Percentiles rank a stretch among this genome's conserved stretches.
Conservation (phyloP, 2,797 vertebrate species). For the Ficedula albicollis region DNA sequence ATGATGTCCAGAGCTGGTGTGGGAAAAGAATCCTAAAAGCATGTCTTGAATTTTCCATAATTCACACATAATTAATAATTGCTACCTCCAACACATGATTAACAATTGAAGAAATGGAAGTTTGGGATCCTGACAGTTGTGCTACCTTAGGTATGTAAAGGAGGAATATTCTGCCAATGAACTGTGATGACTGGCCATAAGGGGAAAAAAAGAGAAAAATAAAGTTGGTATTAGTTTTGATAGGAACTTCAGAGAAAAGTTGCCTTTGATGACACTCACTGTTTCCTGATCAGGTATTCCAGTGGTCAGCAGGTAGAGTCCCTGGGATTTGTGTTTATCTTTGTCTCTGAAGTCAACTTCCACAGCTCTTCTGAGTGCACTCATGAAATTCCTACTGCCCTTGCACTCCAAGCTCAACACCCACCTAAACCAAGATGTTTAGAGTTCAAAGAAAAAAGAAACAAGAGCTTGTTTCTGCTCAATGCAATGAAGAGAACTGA, state of each 20-base stretch:
- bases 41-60: not conserved
- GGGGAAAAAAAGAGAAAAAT: not conserved
- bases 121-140: not conserved
- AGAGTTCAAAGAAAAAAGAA: not conserved
- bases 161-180: not conserved
- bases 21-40: not conserved
- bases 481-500: not conserved
- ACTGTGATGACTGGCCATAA: not conserved
- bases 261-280: slow-evolving; percentile 63
- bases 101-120: not conserved
- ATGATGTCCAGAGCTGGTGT: not conserved
- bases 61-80: not conserved
- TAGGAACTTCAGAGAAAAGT: not conserved
- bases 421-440: slow-evolving; percentile 75
- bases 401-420: slow-evolving; percentile 70
- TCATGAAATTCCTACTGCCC: slow-evolving; percentile 78
- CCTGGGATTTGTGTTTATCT: slow-evolving; percentile 69
- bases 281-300: slow-evolving; percentile 82
- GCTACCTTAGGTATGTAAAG: not conserved
- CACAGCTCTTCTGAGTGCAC: slow-evolving; percentile 74
- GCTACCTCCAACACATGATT: not conserved
- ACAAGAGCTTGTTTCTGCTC: not conserved
- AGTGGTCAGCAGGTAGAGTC: slow-evolving; percentile 82
- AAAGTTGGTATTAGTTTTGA: not conserved
- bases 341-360: slow-evolving; percentile 77